These are phyloP conservation scores for Torymus auratus DNA, from an alignment of 2,888 invertebrate species.

Conservation along the genomic window DNA sequence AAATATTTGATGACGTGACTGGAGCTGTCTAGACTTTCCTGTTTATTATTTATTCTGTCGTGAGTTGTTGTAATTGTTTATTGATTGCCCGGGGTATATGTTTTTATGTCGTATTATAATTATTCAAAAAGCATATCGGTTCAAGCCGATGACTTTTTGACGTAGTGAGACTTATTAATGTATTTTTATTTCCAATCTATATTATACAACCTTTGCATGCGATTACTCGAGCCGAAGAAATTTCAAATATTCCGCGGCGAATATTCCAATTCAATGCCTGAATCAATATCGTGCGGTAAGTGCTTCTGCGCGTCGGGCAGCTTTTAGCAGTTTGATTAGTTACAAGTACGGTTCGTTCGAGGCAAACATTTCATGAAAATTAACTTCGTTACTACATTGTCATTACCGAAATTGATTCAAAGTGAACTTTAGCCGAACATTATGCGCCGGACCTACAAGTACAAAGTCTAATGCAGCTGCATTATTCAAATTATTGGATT, in stretches of 20 bases:
- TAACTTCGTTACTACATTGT: slow-evolving; percentile 9
- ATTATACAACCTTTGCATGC: slow-evolving; percentile 6
- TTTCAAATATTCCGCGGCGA: not conserved
- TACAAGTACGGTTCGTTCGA: not conserved
- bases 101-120: not conserved
- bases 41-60: slow-evolving; percentile 8
- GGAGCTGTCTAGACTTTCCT: not conserved
- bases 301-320: slow-evolving; percentile 16
- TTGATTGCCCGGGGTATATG: slow-evolving; percentile 10
- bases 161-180: slow-evolving; percentile 4
- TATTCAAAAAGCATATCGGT: no score
- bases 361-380: slow-evolving; percentile 17
- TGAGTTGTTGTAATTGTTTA: slow-evolving; percentile 31
- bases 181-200: not conserved
- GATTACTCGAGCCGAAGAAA: not conserved
- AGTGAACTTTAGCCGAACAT: not conserved
- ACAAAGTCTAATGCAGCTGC: no score
- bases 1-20: not conserved
- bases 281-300: slow-evolving; percentile 20
- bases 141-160: no score
- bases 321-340: slow-evolving; percentile 32
- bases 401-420: slow-evolving; percentile 6
- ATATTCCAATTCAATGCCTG: not conserved
- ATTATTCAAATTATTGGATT: not conserved
- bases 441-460: no score